Evolutionary conservation across 2,888 invertebrate genomes (phyloP), one percentile per base, ranked within the genome.

Genomic region (Dione vanillae): DNA sequence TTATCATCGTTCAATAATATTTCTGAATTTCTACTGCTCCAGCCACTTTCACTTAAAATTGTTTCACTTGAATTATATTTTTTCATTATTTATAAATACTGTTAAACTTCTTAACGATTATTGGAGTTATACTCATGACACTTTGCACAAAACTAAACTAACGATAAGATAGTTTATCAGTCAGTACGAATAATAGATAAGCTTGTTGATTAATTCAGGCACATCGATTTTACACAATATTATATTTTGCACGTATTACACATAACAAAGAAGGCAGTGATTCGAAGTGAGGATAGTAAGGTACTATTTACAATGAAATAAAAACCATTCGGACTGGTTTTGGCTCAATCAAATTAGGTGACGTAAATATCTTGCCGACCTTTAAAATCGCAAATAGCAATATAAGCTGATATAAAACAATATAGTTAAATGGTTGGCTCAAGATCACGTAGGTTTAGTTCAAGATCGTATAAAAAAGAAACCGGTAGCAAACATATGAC

Each of bases 321-420:
- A 90, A 91, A 90, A 90, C 89, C 82, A 79, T 82, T 81, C 88
- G 77, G 81, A 89, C 91, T 78, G 85, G 89, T 91, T 91, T 89
- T 84, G 82, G 83, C 78, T 82, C 85, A 82, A 88, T 83, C 83
- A 82, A 82, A 82, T 79, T 78, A 80, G 78, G 83, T 90, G 89
- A 90, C 89, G 91, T 83, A 86, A 87, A 86, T 83, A 80, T 82
- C 79, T 81, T 19, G 80, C 79, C 76, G 77, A 77, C 80, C 76
- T 78, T 74, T 73, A 76, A 75, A 70, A 76, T 77, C 73, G 69
- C 71, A 62, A 76, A 80, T 69, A 69, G 35, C 12, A 54, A 47
- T 54, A 77, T 80, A 51, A 68, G 47, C 49, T 51, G 6, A 20
- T 43, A 61, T 27, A 45, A 43, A 61, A 43, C 43, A 5, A 11